Evolutionary conservation across 2,797 vertebrate genomes (phyloP).

Genomic region (Sparus aurata): DNA sequence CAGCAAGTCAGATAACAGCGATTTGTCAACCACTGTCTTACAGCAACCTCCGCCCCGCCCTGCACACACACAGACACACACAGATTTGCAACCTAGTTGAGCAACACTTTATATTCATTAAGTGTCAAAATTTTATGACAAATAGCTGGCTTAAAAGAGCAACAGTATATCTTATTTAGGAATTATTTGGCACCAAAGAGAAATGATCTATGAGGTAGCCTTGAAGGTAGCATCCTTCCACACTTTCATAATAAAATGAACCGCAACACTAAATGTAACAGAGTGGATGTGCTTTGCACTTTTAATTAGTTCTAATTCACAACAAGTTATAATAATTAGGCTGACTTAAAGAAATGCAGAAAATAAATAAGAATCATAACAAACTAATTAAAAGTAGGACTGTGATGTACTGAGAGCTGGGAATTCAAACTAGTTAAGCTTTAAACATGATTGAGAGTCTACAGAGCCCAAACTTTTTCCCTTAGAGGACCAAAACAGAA

Average conservation of each 20-base stretch:
- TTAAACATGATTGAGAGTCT: background rate
- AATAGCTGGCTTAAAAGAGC: conserved; percentile 71
- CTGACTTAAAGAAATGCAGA: background rate
- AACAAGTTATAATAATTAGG: background rate
- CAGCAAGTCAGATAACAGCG: conserved; percentile 66
- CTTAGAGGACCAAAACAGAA: too few relatives aligned
- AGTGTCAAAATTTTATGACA: conserved; percentile 72
- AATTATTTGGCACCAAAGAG: conserved; percentile 63
- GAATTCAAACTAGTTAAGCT: background rate
- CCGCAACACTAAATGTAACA: conserved; percentile 40
- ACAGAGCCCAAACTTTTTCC: too few relatives aligned
- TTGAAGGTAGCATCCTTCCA: conserved; percentile 54
- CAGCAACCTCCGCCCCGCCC: conserved; percentile 37
- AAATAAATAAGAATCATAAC: background rate
- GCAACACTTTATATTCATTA: conserved; percentile 80
- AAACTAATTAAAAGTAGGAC: background rate
- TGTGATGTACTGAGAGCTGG: background rate
- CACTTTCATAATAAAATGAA: conserved; percentile 43
- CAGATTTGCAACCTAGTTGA: conserved; percentile 60
- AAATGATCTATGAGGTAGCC: conserved; percentile 60
- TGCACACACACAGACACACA: conserved; percentile 24
- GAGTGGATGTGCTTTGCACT: conserved; percentile 13
- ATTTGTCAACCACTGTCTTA: conserved; percentile 71
- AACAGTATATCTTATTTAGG: conserved; percentile 74
- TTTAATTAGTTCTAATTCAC: conserved; percentile 9